Conservation (phyloP, 2,113 vertebrate genomes). For the Circaetus gallicus region DNA sequence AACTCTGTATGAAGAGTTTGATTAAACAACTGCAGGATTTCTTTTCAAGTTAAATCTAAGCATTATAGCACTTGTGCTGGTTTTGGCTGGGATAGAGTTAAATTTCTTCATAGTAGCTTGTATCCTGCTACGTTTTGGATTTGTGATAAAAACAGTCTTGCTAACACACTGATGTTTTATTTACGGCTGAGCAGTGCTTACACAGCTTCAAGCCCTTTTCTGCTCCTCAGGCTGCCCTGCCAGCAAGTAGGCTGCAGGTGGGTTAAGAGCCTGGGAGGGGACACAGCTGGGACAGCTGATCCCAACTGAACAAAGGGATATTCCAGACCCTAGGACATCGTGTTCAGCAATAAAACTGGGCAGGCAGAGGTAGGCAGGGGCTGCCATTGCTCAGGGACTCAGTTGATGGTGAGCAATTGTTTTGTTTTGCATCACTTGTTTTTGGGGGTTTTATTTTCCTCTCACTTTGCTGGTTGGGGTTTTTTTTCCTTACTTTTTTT, state of each 20-base stretch:
- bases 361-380: not conserved
- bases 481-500: fast-evolving
- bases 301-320: not conserved
- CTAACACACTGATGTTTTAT: not conserved
- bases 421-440: not conserved
- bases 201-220: not conserved
- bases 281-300: not conserved
- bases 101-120: not conserved
- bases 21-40: not conserved
- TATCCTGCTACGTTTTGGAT: not conserved
- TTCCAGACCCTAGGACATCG: too few relatives aligned
- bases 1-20: not conserved
- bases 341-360: not conserved
- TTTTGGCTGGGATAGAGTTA: not conserved
- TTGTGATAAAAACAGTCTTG: not conserved
- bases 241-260: fast-evolving
- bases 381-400: fast-evolving
- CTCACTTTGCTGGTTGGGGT: not conserved
- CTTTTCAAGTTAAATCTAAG: not conserved
- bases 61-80: not conserved
- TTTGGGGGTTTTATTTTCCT: not conserved
- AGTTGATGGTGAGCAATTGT: fast-evolving
- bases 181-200: not conserved
- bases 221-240: not conserved
- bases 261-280: not conserved